phyloP scores from a whole-genome alignment of 2,888 invertebrate genomes.

The Chalcis sispes region DNA sequence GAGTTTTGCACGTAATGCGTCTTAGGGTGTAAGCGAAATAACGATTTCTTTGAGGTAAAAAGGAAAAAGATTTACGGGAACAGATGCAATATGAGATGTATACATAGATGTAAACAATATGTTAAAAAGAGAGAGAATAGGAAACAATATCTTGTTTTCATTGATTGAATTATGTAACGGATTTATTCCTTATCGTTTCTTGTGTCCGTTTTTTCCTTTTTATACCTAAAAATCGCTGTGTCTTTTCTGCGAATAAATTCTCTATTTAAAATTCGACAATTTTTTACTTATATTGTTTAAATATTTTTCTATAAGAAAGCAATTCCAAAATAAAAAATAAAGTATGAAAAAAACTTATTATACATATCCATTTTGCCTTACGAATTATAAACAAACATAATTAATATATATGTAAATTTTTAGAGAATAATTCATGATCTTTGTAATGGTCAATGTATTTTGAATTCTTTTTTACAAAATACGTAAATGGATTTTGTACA shows the following conservation, averaged over 20 bases:
- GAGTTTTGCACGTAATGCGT: conserved; percentile 49
- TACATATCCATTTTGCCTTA: conserved; percentile 54
- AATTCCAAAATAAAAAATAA: conserved; percentile 49
- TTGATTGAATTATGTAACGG: conserved; percentile 12
- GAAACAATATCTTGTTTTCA: conserved; percentile 1
- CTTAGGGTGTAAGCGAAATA: conserved; percentile 56
- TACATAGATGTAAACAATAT: conserved; percentile 37
- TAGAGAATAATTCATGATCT: conserved; percentile 20
- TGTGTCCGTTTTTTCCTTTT: conserved; percentile 55
- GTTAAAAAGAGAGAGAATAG: conserved; percentile 3
- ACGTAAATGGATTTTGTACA: conserved; percentile 26
- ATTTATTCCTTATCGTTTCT: conserved; percentile 25
- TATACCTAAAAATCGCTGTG: conserved; percentile 53
- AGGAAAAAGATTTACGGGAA: conserved; percentile 55
- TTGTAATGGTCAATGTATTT: conserved; percentile 3
- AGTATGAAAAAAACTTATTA: conserved; percentile 19
- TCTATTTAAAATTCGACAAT: conserved; percentile 36
- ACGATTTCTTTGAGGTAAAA: conserved; percentile 54
- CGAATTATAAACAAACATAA: conserved; percentile 8
- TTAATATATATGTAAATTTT: conserved; percentile 30
- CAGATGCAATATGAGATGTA: conserved; percentile 54
- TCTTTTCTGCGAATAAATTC: conserved; percentile 53
- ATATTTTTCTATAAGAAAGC: conserved; percentile 31
- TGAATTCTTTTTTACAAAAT: conserved; percentile 19
- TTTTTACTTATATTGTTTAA: conserved; percentile 33